Evolutionary conservation across 1,140 invertebrate genomes (phyloP).

Genomic region (Aethina tumida): DNA sequence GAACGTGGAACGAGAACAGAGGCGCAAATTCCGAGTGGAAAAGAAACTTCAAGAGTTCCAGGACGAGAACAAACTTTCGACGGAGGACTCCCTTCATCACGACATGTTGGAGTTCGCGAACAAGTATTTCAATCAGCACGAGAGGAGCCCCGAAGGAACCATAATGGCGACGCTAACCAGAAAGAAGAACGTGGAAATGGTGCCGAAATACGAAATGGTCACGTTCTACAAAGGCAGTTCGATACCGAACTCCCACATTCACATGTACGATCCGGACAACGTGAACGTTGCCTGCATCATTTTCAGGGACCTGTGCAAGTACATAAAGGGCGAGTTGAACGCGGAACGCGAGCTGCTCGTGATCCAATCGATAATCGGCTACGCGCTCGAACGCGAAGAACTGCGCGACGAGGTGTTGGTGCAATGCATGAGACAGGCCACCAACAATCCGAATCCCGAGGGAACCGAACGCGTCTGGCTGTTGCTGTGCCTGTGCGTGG

Average conservation of each 20-base stretch:
- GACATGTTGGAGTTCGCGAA: slow-evolving; percentile 91
- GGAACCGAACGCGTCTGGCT: slow-evolving; percentile 79
- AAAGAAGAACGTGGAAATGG: slow-evolving; percentile 62
- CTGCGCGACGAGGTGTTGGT: slow-evolving; percentile 82
- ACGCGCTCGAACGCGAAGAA: slow-evolving; percentile 82
- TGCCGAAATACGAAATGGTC: slow-evolving; percentile 89
- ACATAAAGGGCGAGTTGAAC: slow-evolving; percentile 75
- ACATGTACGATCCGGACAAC: slow-evolving; percentile 92
- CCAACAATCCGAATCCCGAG: slow-evolving; percentile 74
- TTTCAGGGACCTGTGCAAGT: slow-evolving; percentile 83
- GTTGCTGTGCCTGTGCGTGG: slow-evolving; percentile 76
- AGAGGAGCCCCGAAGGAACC: slow-evolving; percentile 72
- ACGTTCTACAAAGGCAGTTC: slow-evolving; percentile 76
- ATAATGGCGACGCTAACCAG: slow-evolving; percentile 84
- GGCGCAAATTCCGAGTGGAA: slow-evolving; percentile 73
- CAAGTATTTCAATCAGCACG: slow-evolving; percentile 85
- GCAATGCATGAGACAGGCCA: slow-evolving; percentile 76
- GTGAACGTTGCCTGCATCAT: slow-evolving; percentile 80
- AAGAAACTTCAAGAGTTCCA: slow-evolving; percentile 71
- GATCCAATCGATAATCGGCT: slow-evolving; percentile 75
- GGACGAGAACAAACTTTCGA: slow-evolving; percentile 47
- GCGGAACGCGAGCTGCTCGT: slow-evolving; percentile 68
- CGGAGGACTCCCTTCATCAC: slow-evolving; percentile 51
- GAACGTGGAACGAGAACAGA: slow-evolving; percentile 55
- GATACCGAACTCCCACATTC: slow-evolving; percentile 89